Percentiles rank a stretch among this genome's conserved stretches.
Evolutionary conservation across 2,113 vertebrate species (phyloP).

Genomic region (Rhinoptilus africanus): DNA sequence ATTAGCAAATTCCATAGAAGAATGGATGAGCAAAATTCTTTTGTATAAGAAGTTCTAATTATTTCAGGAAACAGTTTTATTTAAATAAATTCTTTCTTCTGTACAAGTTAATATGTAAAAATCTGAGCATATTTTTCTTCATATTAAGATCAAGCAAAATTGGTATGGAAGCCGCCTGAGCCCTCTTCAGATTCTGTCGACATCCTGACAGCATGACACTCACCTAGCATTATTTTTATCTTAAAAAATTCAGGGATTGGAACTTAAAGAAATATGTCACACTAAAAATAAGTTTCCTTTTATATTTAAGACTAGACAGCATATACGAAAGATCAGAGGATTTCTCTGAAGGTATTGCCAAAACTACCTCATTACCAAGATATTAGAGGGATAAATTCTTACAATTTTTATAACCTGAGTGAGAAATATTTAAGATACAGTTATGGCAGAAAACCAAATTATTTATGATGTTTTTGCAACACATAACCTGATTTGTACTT

Average conservation of each 20-base stretch:
- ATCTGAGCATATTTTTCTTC: neutral
- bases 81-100: neutral
- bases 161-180: neutral
- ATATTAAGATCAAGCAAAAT: neutral
- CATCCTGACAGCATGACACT: neutral
- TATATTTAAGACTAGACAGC: neutral
- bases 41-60: neutral
- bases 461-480: slow-evolving; percentile 27
- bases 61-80: neutral
- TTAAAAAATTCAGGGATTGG: neutral
- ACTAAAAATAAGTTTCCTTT: slow-evolving; percentile 4
- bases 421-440: neutral
- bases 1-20: neutral
- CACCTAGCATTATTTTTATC: neutral
- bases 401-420: neutral
- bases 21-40: neutral
- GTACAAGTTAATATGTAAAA: neutral
- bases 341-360: neutral
- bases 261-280: neutral
- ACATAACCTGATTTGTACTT: neutral
- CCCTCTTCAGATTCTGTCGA: neutral
- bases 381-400: neutral
- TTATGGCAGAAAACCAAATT: neutral
- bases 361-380: neutral
- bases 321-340: slow-evolving; percentile 1